Evolutionary conservation across 2,888 invertebrate genomes (phyloP), one percentile per base, ranked within the genome.

Genomic region (Neoascia interrupta): DNA sequence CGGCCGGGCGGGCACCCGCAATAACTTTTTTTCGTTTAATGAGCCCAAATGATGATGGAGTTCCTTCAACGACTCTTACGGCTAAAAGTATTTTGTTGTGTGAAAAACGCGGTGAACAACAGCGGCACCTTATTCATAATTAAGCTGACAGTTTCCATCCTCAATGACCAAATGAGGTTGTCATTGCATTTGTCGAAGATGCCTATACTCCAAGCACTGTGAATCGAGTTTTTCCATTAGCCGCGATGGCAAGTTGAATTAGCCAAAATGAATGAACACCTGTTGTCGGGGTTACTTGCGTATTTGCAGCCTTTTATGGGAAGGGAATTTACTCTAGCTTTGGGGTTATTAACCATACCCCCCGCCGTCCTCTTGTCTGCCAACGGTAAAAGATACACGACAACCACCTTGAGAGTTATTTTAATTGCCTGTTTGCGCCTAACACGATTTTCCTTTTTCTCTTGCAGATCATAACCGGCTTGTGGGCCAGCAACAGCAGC

Each of bases 391-490:
- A 19, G 45, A 45, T 54, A 36, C 26, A 61, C 28, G 19, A 51
- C 36, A 60, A 36, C 19, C 56, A 58, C 34, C 49, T 43, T 41
- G 15, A 41, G 23, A 58, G 36, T 16, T 34, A 49, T 73, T 36
- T 34, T n/a, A n/a, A 73, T 34, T 53, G 37, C 16, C 15, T 18
- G 49, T 74, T 66, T 60, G 15, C 10, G n/a, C 3, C 1, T 19
- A 21, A 37, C 53, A 56, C 54, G 23, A 60, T 63, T 26, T 61
- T 26, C 19, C n/a, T n/a, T n/a, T n/a, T 36, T 54, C 34, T 36
- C 16, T 82, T 82, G 18, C 70, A 83, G 83, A 83, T 82, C 82
- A 83, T 79, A 83, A 83, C 75, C 81, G 83, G 69, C 81, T 83
- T 28, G 60, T 82, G 54, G 74, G 76, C 60, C 83, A 82, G 36